Conservation (phyloP, 1,140 invertebrate genomes). For the Cephus cinctus region DNA sequence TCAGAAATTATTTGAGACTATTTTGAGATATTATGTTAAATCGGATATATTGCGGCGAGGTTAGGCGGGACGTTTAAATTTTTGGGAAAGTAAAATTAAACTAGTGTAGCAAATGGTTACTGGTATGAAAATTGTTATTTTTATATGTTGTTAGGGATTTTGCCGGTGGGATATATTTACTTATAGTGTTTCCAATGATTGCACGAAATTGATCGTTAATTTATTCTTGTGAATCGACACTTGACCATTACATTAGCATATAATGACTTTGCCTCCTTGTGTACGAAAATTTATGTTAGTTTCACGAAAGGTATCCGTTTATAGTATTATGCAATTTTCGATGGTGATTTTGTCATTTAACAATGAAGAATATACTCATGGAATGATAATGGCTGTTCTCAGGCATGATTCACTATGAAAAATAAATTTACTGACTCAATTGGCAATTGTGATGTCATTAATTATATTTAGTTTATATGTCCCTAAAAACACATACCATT, state of each 20-base stretch:
- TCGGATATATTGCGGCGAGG: too few species aligned
- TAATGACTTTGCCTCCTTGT: conserved; percentile 43
- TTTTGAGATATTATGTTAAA: neutral
- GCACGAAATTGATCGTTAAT: conserved; percentile 37
- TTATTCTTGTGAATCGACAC: conserved; percentile 29
- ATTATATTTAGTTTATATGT: neutral
- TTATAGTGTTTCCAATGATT: conserved; percentile 25
- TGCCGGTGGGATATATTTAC: neutral
- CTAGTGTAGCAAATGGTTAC: neutral
- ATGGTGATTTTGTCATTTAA: conserved; percentile 4
- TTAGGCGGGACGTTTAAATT: conserved; percentile 7
- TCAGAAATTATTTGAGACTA: neutral
- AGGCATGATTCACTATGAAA: conserved; percentile 5
- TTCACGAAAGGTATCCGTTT: conserved; percentile 21
- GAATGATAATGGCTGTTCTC: conserved; percentile 5
- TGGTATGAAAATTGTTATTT: neutral
- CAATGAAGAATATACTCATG: neutral
- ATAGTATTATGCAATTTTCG: conserved; percentile 17
- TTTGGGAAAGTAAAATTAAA: conserved; percentile 5
- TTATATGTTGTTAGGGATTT: conserved; percentile 5
- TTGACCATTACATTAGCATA: conserved; percentile 38
- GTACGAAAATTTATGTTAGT: too few species aligned
- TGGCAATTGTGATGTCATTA: conserved; percentile 5
- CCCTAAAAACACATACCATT: conserved; percentile 5
- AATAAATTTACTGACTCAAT: conserved; percentile 8